Conservation (phyloP, 2,888 invertebrate species). For the Ormyrus pomaceus region DNA sequence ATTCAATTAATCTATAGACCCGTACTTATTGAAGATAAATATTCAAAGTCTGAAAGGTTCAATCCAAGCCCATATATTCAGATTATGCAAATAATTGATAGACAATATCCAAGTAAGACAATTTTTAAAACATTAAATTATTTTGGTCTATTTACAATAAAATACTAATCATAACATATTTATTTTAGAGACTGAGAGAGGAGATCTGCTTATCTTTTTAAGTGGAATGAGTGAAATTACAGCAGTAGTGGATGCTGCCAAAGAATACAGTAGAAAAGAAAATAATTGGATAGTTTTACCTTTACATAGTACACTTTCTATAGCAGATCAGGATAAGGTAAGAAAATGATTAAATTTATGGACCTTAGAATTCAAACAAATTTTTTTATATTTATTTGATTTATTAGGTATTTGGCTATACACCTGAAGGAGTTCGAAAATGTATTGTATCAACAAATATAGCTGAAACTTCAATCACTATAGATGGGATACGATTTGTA, state of each 20-base stretch:
- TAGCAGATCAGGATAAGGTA: constrained; percentile 97
- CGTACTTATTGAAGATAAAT: constrained; percentile 78
- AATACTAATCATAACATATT: constrained; percentile 41
- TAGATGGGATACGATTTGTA: constrained; percentile 98
- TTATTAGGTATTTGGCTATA: constrained; percentile 90
- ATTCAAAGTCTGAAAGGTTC: constrained; percentile 84
- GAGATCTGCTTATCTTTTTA: constrained; percentile 96
- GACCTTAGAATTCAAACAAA: background rate
- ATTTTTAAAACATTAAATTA: constrained; percentile 47
- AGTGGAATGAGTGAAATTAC: constrained; percentile 96
- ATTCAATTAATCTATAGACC: constrained; percentile 94
- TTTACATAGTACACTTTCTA: constrained; percentile 93
- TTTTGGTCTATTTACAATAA: constrained; percentile 35
- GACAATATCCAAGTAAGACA: constrained; percentile 86
- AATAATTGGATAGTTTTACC: constrained; percentile 94
- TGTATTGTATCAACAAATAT: constrained; percentile 99
- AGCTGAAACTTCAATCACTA: constrained; percentile 98
- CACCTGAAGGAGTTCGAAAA: constrained; percentile 95
- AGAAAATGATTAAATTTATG: constrained; percentile 17
- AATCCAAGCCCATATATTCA: constrained; percentile 95
- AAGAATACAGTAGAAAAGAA: constrained; percentile 86
- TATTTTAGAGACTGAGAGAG: constrained; percentile 85
- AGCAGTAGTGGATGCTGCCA: constrained; percentile 89
- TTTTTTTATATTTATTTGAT: constrained; percentile 21
- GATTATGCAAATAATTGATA: constrained; percentile 93